Conservation (phyloP, 2,113 vertebrate genomes). For the Anser brachyrhynchus region DNA sequence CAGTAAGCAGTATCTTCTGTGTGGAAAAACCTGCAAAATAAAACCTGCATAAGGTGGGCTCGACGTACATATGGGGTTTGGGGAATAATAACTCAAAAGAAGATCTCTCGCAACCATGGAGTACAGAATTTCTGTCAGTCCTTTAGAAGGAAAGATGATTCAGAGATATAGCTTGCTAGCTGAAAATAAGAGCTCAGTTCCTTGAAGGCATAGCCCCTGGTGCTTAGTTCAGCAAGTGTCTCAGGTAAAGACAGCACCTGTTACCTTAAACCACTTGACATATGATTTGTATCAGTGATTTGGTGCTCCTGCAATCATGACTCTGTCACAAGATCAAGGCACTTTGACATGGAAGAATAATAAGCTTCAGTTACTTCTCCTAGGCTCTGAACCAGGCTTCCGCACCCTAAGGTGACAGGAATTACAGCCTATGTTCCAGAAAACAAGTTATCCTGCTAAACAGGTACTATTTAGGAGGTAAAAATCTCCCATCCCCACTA, state of each 20-base stretch:
- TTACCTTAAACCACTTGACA: not conserved
- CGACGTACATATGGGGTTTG: not conserved
- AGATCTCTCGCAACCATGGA: not conserved
- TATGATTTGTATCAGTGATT: not conserved
- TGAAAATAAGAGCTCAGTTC: not conserved
- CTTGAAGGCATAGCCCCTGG: not conserved
- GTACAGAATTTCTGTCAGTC: not conserved
- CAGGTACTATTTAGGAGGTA: not conserved
- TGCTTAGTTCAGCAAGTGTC: not conserved
- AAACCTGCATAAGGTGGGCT: not conserved
- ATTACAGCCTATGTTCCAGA: not conserved
- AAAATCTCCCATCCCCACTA: not conserved
- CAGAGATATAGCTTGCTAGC: not conserved
- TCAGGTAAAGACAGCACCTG: not conserved
- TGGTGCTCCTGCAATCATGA: not conserved
- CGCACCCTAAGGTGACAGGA: not conserved
- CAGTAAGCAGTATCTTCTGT: not conserved
- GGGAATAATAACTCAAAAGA: not conserved
- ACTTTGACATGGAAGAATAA: not conserved
- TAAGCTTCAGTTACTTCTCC: not conserved
- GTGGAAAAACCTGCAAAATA: not conserved
- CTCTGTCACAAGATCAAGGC: not conserved
- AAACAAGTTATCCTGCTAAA: not conserved
- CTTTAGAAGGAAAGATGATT: not conserved
- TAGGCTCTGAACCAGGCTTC: not conserved